A percentile compares a stretch with the other conserved stretches of the same genome.
Conservation (phyloP, 2,888 invertebrate species). For the Lasioglossum villosulum region DNA sequence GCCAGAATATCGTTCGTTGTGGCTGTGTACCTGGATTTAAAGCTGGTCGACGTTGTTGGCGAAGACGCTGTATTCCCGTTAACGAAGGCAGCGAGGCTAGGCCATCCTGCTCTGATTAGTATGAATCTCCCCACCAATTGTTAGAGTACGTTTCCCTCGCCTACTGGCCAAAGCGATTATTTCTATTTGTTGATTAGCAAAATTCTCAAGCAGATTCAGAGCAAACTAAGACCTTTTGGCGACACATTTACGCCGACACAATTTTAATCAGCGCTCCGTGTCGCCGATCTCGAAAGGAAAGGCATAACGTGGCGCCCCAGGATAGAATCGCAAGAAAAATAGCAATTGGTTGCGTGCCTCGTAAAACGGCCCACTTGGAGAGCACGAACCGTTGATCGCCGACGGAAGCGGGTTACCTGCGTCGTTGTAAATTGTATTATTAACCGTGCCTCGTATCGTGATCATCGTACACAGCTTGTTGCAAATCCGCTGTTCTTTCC, state of each 20-base stretch:
- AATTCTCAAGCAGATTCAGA: not conserved
- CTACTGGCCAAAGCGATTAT: no score
- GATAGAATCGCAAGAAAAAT: constrained; percentile 8
- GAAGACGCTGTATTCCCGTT: not conserved
- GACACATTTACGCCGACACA: not conserved
- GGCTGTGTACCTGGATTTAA: not conserved
- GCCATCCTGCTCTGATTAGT: no score
- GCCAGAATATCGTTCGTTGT: constrained; percentile 2
- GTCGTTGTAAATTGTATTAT: constrained; percentile 34
- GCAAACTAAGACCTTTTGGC: not conserved
- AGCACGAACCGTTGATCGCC: constrained; percentile 28
- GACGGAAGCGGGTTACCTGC: constrained; percentile 33
- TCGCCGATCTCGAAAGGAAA: not conserved
- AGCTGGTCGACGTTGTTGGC: not conserved
- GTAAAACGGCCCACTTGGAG: constrained; percentile 12
- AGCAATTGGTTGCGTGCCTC: constrained; percentile 35
- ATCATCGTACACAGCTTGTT: not conserved
- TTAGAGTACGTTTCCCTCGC: no score
- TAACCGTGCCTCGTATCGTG: not conserved
- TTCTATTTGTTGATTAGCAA: not conserved
- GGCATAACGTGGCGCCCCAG: not conserved
- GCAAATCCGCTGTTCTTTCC: not conserved
- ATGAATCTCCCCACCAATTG: no score
- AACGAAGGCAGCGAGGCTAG: no score
- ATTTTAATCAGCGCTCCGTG: not conserved